Evolutionary conservation across 37 sponge, comb jelly and placozoan species (phyloP).

Genomic region (Theonella swinhoei): DNA sequence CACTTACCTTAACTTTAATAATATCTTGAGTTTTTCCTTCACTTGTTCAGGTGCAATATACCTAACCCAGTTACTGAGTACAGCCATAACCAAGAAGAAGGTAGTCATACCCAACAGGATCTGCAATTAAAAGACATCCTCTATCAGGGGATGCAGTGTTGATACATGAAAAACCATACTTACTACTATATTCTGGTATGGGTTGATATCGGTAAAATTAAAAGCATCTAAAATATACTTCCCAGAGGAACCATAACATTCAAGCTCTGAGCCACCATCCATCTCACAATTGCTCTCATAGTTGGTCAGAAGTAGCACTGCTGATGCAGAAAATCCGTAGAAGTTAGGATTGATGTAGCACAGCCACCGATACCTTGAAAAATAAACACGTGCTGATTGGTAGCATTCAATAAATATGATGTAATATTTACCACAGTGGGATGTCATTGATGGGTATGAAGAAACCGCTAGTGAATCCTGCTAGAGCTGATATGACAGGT

Average conservation of each 20-base stretch:
- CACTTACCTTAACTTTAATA: background rate
- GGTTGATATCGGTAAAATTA: background rate
- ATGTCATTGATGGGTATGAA: conserved; percentile 69
- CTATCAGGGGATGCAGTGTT: too few species aligned
- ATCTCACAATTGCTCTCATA: background rate
- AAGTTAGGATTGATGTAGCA: conserved; percentile 91
- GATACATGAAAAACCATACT: too few species aligned
- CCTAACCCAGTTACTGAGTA: conserved; percentile 45
- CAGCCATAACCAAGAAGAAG: conserved; percentile 46
- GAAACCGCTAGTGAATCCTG: conserved; percentile 94
- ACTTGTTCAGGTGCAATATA: background rate
- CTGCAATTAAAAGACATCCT: conserved; percentile 25
- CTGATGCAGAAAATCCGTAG: conserved; percentile 79
- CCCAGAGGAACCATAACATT: background rate
- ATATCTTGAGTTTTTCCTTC: background rate
- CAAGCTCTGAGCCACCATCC: conserved; percentile 18
- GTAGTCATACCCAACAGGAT: conserved; percentile 54
- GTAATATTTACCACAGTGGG: conserved; percentile 58
- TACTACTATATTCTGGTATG: conserved; percentile 25
- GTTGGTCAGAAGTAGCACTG: conserved; percentile 38
- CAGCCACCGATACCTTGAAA: conserved; percentile 68
- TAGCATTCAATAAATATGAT: too few species aligned
- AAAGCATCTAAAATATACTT: background rate
- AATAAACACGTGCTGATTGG: too few species aligned
- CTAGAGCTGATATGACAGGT: conserved; percentile 66